These are phyloP conservation scores for Gymnoscopelus microlampas DNA, from an alignment of 2,797 vertebrate genomes.

Conservation along the genomic window DNA sequence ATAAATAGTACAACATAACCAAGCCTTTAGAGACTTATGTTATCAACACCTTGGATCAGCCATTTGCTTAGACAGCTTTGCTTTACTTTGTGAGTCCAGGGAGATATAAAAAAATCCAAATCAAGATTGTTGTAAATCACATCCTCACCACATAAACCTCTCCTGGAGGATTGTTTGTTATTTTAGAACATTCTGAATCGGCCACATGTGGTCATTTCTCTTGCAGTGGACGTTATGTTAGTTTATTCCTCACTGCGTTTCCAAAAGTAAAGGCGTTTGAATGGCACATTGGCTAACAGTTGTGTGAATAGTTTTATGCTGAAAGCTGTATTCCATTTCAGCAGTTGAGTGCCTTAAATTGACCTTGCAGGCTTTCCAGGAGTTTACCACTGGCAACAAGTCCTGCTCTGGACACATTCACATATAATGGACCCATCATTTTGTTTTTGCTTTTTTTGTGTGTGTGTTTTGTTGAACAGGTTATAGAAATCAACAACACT, in stretches of 20 bases:
- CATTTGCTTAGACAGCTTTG: conserved; percentile 4
- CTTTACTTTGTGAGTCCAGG: conserved; percentile 17
- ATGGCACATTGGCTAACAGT: background rate
- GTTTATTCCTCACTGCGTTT: background rate
- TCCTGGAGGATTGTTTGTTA: conserved; percentile 9
- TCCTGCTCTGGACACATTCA: background rate
- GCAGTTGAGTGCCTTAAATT: background rate
- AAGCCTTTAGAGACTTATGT: background rate
- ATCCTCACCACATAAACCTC: conserved; percentile 18
- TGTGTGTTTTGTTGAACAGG: background rate
- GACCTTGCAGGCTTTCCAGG: background rate
- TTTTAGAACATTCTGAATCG: conserved; percentile 15
- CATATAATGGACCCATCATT: background rate
- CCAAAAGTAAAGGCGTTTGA: background rate
- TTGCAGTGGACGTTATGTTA: conserved; percentile 6
- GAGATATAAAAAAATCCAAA: background rate
- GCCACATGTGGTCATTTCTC: conserved; percentile 18
- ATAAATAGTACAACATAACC: background rate
- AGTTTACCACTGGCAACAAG: background rate
- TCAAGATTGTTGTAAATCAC: conserved; percentile 18
- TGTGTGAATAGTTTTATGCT: background rate
- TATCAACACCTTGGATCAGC: conserved; percentile 9
- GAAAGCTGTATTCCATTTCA: background rate
- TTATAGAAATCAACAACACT: background rate
- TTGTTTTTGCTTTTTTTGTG: background rate